These are phyloP conservation scores for Sympetrum striolatum DNA, from an alignment of 2,888 invertebrate species.

Conservation along the genomic window DNA sequence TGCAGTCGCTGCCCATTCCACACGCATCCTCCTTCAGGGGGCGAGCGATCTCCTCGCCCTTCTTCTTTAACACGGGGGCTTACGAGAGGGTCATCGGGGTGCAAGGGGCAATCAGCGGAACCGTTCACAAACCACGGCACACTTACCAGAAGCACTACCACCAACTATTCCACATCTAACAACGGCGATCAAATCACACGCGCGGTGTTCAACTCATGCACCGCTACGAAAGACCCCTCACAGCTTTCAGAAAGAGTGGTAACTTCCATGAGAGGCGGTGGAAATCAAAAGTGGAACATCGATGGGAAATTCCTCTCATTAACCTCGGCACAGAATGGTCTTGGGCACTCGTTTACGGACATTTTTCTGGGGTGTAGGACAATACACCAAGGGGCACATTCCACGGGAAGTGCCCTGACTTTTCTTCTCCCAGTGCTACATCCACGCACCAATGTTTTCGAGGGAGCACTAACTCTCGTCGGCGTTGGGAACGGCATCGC, in stretches of 20 bases:
- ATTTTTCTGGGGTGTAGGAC: neutral
- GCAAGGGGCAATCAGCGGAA: neutral
- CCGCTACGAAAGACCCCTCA: too few relatives aligned
- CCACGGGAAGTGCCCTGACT: neutral
- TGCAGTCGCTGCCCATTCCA: neutral
- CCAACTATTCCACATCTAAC: neutral
- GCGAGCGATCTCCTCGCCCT: neutral
- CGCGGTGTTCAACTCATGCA: too few relatives aligned
- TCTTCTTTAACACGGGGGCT: neutral
- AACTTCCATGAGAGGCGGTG: too few relatives aligned
- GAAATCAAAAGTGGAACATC: too few relatives aligned
- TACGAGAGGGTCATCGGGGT: neutral
- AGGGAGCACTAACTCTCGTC: neutral
- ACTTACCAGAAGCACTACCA: neutral
- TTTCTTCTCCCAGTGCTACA: neutral
- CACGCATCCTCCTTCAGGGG: neutral
- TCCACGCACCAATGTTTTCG: neutral
- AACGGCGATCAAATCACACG: too few relatives aligned
- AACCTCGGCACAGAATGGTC: neutral
- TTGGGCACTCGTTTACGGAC: too few relatives aligned
- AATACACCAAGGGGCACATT: neutral
- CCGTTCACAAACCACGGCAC: neutral
- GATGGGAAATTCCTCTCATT: neutral
- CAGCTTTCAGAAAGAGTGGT: too few relatives aligned
- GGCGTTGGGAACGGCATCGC: conserved; percentile 9